A percentile compares a stretch with the other conserved stretches of the same genome.
These are phyloP conservation scores for Cremastinae sp. DNA, from an alignment of 2,888 invertebrate species.

Conservation along the genomic window DNA sequence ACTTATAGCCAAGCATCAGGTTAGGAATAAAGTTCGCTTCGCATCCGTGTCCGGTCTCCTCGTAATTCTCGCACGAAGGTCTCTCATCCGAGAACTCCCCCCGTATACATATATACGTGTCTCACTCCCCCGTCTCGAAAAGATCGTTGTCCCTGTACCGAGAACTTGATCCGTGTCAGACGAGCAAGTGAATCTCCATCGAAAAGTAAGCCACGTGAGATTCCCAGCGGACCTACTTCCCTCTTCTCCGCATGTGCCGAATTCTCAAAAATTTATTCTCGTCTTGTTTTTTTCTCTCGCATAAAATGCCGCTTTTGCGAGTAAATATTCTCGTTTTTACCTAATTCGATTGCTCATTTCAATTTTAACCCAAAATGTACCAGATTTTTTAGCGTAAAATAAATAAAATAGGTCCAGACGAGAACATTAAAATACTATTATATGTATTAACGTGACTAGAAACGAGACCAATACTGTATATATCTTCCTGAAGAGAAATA, in stretches of 20 bases:
- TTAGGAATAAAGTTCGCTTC: slow-evolving; percentile 47
- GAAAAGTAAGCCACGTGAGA: slow-evolving; percentile 51
- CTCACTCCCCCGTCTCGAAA: slow-evolving; percentile 7
- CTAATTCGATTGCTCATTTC: no score
- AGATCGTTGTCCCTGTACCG: slow-evolving; percentile 54
- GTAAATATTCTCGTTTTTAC: not conserved
- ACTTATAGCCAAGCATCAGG: slow-evolving; percentile 13
- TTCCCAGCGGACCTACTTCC: slow-evolving; percentile 52
- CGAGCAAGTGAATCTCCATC: slow-evolving; percentile 57
- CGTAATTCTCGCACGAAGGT: slow-evolving; percentile 24
- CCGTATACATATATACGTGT: no score
- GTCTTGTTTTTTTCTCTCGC: no score
- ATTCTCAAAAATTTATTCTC: not conserved
- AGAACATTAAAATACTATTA: no score
- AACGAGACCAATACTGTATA: no score
- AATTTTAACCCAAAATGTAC: no score
- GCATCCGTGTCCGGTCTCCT: slow-evolving; percentile 60
- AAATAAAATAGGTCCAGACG: no score
- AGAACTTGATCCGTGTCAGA: slow-evolving; percentile 72
- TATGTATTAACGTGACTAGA: no score
- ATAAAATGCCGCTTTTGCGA: no score
- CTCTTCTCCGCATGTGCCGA: slow-evolving; percentile 26
- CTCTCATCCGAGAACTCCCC: no score
- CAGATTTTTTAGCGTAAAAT: no score
- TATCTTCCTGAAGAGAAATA: no score